Evolutionary conservation across 2,888 invertebrate genomes (phyloP).

Genomic region (Gortyna flavago): DNA sequence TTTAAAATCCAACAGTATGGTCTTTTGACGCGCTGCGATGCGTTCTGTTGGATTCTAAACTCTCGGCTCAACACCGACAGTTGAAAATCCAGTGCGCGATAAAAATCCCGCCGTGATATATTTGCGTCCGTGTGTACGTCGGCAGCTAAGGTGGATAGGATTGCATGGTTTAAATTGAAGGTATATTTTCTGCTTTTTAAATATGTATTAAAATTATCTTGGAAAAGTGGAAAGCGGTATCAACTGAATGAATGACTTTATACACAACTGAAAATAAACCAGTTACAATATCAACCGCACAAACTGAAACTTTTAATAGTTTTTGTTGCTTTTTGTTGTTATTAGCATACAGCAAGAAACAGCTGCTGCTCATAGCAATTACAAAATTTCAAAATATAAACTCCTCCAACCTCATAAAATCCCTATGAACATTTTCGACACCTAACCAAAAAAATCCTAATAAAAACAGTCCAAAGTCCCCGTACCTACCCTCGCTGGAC

Average conservation of each 20-base stretch:
- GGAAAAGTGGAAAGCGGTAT: background rate
- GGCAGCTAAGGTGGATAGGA: too few species aligned
- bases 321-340: background rate
- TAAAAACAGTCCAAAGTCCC: constrained; percentile 27
- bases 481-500: constrained; percentile 25
- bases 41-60: too few species aligned
- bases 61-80: too few species aligned
- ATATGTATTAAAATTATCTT: background rate
- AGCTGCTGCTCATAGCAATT: background rate
- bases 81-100: too few species aligned
- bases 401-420: background rate
- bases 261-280: background rate
- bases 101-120: too few species aligned
- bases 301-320: background rate
- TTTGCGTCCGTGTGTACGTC: too few species aligned
- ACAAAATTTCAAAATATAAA: background rate
- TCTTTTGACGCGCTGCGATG: too few species aligned
- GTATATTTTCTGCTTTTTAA: background rate
- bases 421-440: background rate
- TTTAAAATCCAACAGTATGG: too few species aligned
- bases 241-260: background rate
- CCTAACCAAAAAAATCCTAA: constrained; percentile 10
- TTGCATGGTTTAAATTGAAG: background rate
- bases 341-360: too few species aligned
- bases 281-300: background rate